phyloP scores from a whole-genome alignment of 1,140 invertebrate species.

The Drosophila littoralis region DNA sequence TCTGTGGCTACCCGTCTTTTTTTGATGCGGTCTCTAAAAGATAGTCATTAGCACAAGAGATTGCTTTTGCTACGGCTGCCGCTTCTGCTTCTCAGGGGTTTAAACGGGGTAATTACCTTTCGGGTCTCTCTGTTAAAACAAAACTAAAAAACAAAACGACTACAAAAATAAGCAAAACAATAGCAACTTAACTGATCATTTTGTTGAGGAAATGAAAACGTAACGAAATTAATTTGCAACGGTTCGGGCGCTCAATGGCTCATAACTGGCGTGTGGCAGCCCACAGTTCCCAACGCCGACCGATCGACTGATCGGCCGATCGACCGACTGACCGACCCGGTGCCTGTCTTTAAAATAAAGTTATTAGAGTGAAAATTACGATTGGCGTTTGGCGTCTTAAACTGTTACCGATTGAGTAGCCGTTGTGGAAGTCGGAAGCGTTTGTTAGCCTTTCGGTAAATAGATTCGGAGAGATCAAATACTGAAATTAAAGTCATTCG shows the following conservation, averaged over 20 bases:
- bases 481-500: constrained; percentile 59
- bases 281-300: constrained; percentile 28
- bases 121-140: constrained; percentile 47
- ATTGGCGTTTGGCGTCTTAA: constrained; percentile 37
- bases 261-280: constrained; percentile 66
- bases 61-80: constrained; percentile 46
- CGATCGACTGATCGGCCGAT: background rate
- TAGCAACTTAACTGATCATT: constrained; percentile 57
- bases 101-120: constrained; percentile 76
- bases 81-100: constrained; percentile 54
- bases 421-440: constrained; percentile 29
- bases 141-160: constrained; percentile 17
- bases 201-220: constrained; percentile 80
- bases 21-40: constrained; percentile 51
- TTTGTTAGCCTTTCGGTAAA: constrained; percentile 45
- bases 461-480: constrained; percentile 20
- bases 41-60: constrained; percentile 79
- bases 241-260: constrained; percentile 57
- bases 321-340: constrained; percentile 4
- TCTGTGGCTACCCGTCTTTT: constrained; percentile 67
- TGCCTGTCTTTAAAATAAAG: constrained; percentile 52
- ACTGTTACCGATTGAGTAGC: constrained; percentile 50
- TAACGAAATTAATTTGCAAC: constrained; percentile 80
- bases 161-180: constrained; percentile 32
- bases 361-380: constrained; percentile 74